These are phyloP conservation scores for Dromiciops gliroides DNA, from an alignment of 2,113 vertebrate genomes.

Conservation along the genomic window DNA sequence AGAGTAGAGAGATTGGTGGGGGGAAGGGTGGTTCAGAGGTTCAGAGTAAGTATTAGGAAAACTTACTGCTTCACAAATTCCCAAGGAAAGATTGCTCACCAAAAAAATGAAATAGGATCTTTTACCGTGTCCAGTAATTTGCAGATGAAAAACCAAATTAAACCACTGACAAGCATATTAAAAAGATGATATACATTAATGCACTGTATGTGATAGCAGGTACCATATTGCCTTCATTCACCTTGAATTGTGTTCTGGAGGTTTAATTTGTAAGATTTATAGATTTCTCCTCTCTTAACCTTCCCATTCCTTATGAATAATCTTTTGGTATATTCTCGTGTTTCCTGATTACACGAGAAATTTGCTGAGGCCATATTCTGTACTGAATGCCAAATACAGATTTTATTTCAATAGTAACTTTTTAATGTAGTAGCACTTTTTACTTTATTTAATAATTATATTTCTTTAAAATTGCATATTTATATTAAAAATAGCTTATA, in stretches of 20 bases:
- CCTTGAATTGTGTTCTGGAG: conserved; percentile 34
- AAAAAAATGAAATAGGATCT: conserved; percentile 42
- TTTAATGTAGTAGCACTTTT: conserved; percentile 48
- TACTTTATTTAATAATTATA: conserved; percentile 61
- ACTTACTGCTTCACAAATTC: conserved; percentile 12
- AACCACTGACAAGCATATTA: background rate
- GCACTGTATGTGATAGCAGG: conserved; percentile 12
- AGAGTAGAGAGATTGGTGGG: background rate
- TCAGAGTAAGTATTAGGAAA: background rate
- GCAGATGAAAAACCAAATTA: conserved; percentile 48
- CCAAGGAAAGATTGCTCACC: background rate
- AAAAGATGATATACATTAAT: conserved; percentile 23
- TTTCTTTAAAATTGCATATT: conserved; percentile 70
- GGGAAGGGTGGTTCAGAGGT: background rate
- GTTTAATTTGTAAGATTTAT: conserved; percentile 65
- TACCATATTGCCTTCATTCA: background rate
- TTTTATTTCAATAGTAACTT: conserved; percentile 56
- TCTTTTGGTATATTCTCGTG: conserved; percentile 54
- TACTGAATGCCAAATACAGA: conserved; percentile 49
- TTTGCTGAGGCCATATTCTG: conserved; percentile 45
- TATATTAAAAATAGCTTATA: conserved; percentile 69
- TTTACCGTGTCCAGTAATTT: background rate
- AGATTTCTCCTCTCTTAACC: conserved; percentile 57
- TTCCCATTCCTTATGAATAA: conserved; percentile 63
- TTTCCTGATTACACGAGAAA: conserved; percentile 56